Base-by-base conservation (phyloP, 2,113 vertebrate species). In the Fulica atra region DNA sequence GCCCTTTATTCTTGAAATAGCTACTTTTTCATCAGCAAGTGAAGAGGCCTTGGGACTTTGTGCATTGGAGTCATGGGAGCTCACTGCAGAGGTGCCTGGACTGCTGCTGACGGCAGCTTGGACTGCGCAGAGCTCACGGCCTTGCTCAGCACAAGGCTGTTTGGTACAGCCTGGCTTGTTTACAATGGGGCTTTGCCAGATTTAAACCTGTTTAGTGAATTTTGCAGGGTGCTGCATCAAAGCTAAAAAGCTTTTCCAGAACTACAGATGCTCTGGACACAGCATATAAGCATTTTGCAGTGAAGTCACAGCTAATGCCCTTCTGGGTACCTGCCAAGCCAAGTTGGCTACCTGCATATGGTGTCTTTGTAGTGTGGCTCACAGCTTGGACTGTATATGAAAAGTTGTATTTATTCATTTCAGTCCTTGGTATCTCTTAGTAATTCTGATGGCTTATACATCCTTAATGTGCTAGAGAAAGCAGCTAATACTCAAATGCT, bases 81-180 rank as follows among this genome's bases (percentile, higher is more conserved):
- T 61, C 42, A 2, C 28, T 4, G 16, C 1, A 1, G 14, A 21
- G 44, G 25, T 64, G 53, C 14, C n/a, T n/a, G 4, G 48, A 42
- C 26, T 14, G 63, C 40, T 40, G 23, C 13, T 6, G 36, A 42
- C 82, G 71, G 46, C 14, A 33, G 7, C 59, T 42, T 11, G 1
- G 54, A 0, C 42, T 44, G 42, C 0, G 2, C 15, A 12, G 54
- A n/a, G 25, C 66, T 76, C 3, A 0, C 0, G 21, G 72, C 53
- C n/a, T 35, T 21, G 31, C 42, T 64, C 15, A 15, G 63, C 24
- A 3, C 0, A 0, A 14, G 35, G 17, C 48, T 9, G 26, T 40
- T 6, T 3, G 2, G 4, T 42, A 8, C 23, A 60, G 76, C 42
- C 63, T 13, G 40, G 12, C 25, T 38, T 46, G 29, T 60, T 65